Evolutionary conservation across 2,888 invertebrate species (phyloP), one percentile per base, ranked within the genome.

Genomic region (Iphiclides podalirius): DNA sequence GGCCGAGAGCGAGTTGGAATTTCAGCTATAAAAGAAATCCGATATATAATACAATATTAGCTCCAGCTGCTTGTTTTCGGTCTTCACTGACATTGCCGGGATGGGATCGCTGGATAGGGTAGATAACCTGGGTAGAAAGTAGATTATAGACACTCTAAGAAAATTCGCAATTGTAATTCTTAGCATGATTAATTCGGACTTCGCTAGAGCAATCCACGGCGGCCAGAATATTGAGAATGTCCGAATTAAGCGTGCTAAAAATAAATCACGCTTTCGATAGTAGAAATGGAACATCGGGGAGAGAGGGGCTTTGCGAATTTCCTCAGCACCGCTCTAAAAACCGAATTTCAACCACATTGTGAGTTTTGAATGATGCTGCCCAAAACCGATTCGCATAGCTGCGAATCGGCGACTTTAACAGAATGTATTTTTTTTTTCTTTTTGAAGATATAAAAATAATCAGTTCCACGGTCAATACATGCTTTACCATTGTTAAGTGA

Each of bases 51-150:
- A 40, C 50, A 53, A 11, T 56, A 59, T 67, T 64, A 82, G 86
- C 88, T 75, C 83, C 86, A 88, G 83, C 86, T 87, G 88, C 82
- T 86, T 87, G 86, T 86, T 88, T 83, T 79, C 77, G 20, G 60
- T 79, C 79, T 80, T 76, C 80, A 72, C 67, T 79, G 84, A 78
- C 82, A 85, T 83, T 67, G 78, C 82, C 81, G 77, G 85, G 87
- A 84, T 72, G 75, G 86, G 86, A 82, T 74, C 79, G 76, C 85
- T 84, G 86, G 86, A 75, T 75, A 79, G 83, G 86, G 81, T 79
- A n/a, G n/a, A n/a, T n/a, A 59, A 81, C 85, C 86, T 84, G 82
- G 83, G 82, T 82, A 79, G 63, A 81, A 80, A 77, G 42, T 51
- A 35, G 52, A 50, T 53, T 53, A 50, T 47, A 48, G 39, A 59